Conservation (phyloP, 2,888 invertebrate species). For the Hedychridium roseum region DNA sequence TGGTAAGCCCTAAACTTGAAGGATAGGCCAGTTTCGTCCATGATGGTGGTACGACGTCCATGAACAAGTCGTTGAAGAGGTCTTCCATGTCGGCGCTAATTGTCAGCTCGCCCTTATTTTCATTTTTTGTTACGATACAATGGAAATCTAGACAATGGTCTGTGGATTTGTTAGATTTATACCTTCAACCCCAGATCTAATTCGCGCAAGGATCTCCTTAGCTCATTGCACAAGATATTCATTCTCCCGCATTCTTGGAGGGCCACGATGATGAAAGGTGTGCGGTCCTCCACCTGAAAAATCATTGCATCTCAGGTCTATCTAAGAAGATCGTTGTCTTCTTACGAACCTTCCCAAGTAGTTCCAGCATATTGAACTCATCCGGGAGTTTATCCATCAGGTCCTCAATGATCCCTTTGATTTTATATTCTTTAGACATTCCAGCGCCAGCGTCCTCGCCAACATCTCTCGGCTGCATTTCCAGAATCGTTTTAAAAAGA, state of each 20-base stretch:
- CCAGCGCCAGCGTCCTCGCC: conserved; percentile 77
- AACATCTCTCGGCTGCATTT: conserved; percentile 87
- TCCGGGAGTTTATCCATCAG: conserved; percentile 88
- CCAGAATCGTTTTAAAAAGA: conserved; percentile 84
- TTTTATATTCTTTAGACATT: conserved; percentile 84
- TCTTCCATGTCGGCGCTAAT: conserved; percentile 93
- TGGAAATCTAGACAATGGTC: too few relatives aligned
- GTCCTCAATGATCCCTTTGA: conserved; percentile 74
- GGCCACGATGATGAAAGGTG: conserved; percentile 90
- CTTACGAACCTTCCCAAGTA: conserved; percentile 76
- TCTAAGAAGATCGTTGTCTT: too few relatives aligned
- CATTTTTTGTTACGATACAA: too few relatives aligned
- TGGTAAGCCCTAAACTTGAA: conserved; percentile 80
- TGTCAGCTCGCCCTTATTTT: conserved; percentile 83
- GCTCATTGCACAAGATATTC: conserved; percentile 86
- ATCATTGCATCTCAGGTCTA: too few relatives aligned
- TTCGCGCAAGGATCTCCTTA: conserved; percentile 83
- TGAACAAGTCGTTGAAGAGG: conserved; percentile 83
- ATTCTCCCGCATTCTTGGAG: conserved; percentile 95
- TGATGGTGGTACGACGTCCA: conserved; percentile 86
- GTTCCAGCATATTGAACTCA: conserved; percentile 84
- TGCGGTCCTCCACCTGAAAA: conserved; percentile 77
- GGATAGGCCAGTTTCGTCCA: conserved; percentile 92
- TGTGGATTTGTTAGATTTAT: background rate
- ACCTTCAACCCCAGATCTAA: conserved; percentile 89